These are phyloP conservation scores for Oscheius onirici DNA, from an alignment of 2,888 invertebrate species.

Conservation along the genomic window DNA sequence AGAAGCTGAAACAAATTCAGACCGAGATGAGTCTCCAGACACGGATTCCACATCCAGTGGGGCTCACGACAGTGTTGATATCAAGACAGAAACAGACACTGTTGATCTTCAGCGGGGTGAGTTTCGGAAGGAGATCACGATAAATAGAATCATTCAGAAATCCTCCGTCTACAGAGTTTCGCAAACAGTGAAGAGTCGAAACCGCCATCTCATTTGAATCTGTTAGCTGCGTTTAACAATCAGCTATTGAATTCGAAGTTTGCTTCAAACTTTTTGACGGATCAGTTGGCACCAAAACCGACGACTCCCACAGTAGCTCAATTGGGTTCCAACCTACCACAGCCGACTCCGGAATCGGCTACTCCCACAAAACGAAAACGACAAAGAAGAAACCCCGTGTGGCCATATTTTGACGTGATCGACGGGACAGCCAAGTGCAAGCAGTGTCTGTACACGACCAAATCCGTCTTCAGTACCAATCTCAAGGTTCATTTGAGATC, in stretches of 20 bases:
- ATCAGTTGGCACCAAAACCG: slow-evolving; percentile 18
- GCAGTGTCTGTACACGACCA: slow-evolving; percentile 65
- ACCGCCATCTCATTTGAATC: slow-evolving; percentile 41
- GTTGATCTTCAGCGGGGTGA: slow-evolving; percentile 49
- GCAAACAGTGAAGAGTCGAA: slow-evolving; percentile 41
- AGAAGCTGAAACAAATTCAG: slow-evolving; percentile 35
- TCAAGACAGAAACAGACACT: slow-evolving; percentile 25
- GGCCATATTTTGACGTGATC: slow-evolving; percentile 64
- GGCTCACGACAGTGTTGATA: slow-evolving; percentile 30
- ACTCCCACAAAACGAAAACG: slow-evolving; percentile 61
- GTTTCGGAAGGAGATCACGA: slow-evolving; percentile 11
- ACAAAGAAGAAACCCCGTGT: slow-evolving; percentile 64
- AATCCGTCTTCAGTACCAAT: slow-evolving; percentile 66
- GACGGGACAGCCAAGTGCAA: slow-evolving; percentile 63
- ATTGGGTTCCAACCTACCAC: slow-evolving; percentile 36
- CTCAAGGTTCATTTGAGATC: slow-evolving; percentile 66
- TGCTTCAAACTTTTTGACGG: slow-evolving; percentile 26
- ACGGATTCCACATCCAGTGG: slow-evolving; percentile 49
- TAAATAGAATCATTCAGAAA: slow-evolving; percentile 40
- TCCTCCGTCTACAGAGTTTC: slow-evolving; percentile 49
- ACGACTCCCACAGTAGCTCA: slow-evolving; percentile 30
- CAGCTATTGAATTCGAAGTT: slow-evolving; percentile 32
- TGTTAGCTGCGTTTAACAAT: slow-evolving; percentile 50
- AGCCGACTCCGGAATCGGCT: slow-evolving; percentile 34
- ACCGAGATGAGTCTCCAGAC: slow-evolving; percentile 55